Evolutionary conservation across 2,888 invertebrate genomes (phyloP).

Genomic region (Zaprionus obscuricornis): DNA sequence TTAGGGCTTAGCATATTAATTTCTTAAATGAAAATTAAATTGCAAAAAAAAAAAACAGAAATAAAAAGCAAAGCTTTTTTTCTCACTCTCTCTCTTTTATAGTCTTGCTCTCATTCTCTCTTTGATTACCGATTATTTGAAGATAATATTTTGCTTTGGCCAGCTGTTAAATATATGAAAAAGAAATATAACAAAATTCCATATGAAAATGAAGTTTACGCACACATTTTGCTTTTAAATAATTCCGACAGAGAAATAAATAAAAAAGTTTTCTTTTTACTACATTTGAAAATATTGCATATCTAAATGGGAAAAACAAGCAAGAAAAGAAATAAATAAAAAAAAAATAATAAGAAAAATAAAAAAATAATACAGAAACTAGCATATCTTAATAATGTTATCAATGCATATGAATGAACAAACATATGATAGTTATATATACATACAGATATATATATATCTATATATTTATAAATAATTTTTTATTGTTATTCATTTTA

Average conservation of each 20-base stretch:
- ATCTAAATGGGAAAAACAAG: slow-evolving; percentile 7
- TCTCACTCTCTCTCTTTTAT: too few relatives aligned
- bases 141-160: slow-evolving; percentile 19
- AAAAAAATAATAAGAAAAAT: not conserved
- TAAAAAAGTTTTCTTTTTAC: too few relatives aligned
- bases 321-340: not conserved
- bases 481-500: not conserved
- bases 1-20: slow-evolving; percentile 25
- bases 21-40: slow-evolving; percentile 2
- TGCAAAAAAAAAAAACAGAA: too few relatives aligned
- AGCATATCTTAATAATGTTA: slow-evolving; percentile 39
- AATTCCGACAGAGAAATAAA: too few relatives aligned
- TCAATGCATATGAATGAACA: slow-evolving; percentile 1
- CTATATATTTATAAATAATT: not conserved
- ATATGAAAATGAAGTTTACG: slow-evolving; percentile 6
- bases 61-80: slow-evolving; percentile 43
- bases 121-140: slow-evolving; percentile 11
- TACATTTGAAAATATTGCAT: slow-evolving; percentile 27
- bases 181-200: not conserved
- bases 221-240: too few relatives aligned
- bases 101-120: too few relatives aligned
- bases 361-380: slow-evolving; percentile 24
- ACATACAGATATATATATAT: slow-evolving; percentile 3
- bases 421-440: slow-evolving; percentile 39
- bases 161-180: slow-evolving; percentile 16